phyloP scores from a whole-genome alignment of 2,888 invertebrate species.

The Ormyrus labotus region DNA sequence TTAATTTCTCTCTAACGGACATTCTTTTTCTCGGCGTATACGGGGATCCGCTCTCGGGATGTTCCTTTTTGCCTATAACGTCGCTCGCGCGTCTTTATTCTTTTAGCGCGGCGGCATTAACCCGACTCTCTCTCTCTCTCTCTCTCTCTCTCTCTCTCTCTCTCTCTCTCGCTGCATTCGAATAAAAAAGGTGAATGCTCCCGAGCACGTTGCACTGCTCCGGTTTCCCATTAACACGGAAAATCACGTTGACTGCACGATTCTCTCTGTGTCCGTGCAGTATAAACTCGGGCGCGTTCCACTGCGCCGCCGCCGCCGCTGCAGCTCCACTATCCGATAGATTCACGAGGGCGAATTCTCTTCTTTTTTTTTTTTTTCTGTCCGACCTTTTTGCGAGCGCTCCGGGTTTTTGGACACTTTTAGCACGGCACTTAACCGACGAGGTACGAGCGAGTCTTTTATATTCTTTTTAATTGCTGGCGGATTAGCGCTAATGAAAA shows the following conservation, averaged over 20 bases:
- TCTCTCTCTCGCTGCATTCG: neutral
- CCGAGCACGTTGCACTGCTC: constrained; percentile 13
- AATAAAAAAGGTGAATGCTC: constrained; percentile 8
- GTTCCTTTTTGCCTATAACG: neutral
- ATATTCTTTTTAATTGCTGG: no score
- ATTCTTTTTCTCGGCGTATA: neutral
- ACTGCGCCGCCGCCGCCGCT: neutral
- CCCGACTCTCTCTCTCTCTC: neutral
- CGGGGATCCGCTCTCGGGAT: neutral
- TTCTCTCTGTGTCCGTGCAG: no score
- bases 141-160: constrained; percentile 5
- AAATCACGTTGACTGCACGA: constrained; percentile 4
- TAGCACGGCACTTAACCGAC: no score
- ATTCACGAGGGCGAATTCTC: no score
- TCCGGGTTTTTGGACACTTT: no score
- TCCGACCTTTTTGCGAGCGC: no score
- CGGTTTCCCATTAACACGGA: constrained; percentile 42
- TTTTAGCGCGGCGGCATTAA: neutral
- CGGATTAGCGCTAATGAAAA: no score
- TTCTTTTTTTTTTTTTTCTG: no score
- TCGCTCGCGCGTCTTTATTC: neutral
- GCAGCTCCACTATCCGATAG: neutral
- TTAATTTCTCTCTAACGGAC: constrained; percentile 22
- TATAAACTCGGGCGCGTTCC: no score
- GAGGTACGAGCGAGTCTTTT: no score